phyloP scores from a whole-genome alignment of 2,113 vertebrate genomes.

The Melierax canorus region DNA sequence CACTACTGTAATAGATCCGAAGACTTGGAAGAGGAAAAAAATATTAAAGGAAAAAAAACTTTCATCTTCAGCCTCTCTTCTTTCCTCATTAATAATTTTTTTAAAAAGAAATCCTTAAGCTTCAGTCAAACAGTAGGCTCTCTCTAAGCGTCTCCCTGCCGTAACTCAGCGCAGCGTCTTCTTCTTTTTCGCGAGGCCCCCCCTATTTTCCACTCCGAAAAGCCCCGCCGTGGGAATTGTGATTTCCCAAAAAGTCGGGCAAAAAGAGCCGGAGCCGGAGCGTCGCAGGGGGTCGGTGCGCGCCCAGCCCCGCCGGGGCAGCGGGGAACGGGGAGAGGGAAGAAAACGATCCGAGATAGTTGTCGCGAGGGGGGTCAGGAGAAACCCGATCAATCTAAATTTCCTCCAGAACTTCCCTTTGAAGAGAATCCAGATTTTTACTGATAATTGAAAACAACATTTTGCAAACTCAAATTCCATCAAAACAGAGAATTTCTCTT shows the following conservation, averaged over 20 bases:
- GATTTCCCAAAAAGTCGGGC: neutral
- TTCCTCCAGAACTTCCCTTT: neutral
- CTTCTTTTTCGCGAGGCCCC: neutral
- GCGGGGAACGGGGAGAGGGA: neutral
- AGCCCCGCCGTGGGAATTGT: neutral
- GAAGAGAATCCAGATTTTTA: neutral
- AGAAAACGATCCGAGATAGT: neutral
- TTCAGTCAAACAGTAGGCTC: neutral
- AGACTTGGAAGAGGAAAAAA: conserved; percentile 17
- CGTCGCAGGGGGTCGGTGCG: neutral
- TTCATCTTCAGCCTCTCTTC: conserved; percentile 55
- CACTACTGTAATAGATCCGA: conserved; percentile 75
- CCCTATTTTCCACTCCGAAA: conserved; percentile 26
- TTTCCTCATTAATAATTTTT: neutral
- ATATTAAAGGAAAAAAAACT: conserved; percentile 8
- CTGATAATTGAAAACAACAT: neutral
- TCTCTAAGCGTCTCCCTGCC: conserved; percentile 40
- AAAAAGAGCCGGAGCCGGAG: conserved; percentile 3
- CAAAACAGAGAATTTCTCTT: neutral
- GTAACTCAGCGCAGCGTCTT: conserved; percentile 17
- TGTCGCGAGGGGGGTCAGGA: neutral
- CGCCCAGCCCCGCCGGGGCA: conserved; percentile 12
- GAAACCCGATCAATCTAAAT: neutral
- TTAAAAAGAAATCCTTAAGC: neutral
- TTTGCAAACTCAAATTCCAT: neutral